Percentiles rank a stretch among this genome's conserved stretches.
Evolutionary conservation across 2,113 vertebrate genomes (phyloP).

Genomic region (Calidris pugnax): DNA sequence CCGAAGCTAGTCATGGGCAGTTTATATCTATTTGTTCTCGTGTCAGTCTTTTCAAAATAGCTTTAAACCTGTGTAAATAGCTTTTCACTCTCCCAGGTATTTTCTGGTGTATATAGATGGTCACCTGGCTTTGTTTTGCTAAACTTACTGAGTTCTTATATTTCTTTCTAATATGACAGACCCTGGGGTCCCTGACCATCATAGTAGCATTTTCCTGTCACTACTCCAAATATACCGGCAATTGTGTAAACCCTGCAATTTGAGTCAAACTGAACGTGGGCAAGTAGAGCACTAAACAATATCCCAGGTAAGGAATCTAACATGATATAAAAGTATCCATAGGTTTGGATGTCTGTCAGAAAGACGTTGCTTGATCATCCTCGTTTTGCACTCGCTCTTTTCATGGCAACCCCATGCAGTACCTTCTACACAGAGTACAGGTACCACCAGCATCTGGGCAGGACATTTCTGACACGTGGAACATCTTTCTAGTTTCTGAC

Average conservation of each 20-base stretch:
- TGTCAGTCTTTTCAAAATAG: slow-evolving; percentile 48
- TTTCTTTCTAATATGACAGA: neutral
- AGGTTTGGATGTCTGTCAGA: neutral
- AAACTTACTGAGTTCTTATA: neutral
- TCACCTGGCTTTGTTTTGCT: neutral
- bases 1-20: neutral
- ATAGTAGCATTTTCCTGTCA: neutral
- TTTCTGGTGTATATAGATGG: neutral
- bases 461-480: neutral
- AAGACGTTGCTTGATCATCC: neutral
- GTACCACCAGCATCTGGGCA: neutral
- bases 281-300: neutral
- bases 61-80: slow-evolving; percentile 27
- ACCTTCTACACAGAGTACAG: neutral
- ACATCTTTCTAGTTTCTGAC: neutral
- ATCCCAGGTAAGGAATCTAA: neutral
- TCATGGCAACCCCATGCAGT: neutral
- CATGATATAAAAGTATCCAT: neutral
- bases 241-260: neutral
- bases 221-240: neutral
- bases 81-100: neutral
- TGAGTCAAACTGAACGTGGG: neutral
- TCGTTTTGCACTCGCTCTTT: neutral
- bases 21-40: slow-evolving; percentile 32
- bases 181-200: neutral